These are phyloP conservation scores for Dryobates pubescens DNA, from an alignment of 2,797 vertebrate genomes.

Conservation along the genomic window DNA sequence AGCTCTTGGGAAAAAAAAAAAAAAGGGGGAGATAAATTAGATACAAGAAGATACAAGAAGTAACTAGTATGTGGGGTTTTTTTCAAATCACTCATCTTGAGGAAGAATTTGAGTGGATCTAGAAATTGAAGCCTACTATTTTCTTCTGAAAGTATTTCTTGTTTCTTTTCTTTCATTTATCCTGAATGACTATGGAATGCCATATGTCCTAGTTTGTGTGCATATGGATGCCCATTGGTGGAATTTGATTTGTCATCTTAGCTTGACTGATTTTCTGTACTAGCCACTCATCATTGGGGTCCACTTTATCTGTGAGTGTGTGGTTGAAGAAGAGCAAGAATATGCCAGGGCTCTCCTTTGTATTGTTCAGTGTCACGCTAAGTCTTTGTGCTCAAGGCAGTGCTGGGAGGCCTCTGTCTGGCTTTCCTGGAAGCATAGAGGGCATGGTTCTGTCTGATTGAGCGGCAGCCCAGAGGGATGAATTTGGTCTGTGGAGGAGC, in stretches of 20 bases:
- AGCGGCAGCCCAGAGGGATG: neutral
- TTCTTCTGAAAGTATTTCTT: neutral
- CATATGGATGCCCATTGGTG: neutral
- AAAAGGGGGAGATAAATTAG: neutral
- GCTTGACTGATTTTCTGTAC: neutral
- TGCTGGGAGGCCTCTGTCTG: accelerated
- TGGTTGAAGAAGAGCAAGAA: neutral
- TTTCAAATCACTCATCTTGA: neutral
- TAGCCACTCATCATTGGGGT: neutral
- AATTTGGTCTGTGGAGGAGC: accelerated
- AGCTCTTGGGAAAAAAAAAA: neutral
- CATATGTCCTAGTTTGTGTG: neutral
- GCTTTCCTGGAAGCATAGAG: neutral
- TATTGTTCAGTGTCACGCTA: neutral
- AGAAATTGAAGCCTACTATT: neutral
- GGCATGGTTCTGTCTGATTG: neutral
- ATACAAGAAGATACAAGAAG: neutral
- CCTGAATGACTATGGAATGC: neutral
- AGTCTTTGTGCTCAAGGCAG: accelerated
- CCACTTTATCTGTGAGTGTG: neutral
- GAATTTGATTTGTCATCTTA: neutral
- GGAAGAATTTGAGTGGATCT: neutral
- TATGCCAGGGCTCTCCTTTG: accelerated
- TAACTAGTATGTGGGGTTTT: neutral
- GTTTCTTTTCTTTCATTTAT: neutral